Evolutionary conservation across 2,113 vertebrate species (phyloP).

Genomic region (Alexandromys fortis): DNA sequence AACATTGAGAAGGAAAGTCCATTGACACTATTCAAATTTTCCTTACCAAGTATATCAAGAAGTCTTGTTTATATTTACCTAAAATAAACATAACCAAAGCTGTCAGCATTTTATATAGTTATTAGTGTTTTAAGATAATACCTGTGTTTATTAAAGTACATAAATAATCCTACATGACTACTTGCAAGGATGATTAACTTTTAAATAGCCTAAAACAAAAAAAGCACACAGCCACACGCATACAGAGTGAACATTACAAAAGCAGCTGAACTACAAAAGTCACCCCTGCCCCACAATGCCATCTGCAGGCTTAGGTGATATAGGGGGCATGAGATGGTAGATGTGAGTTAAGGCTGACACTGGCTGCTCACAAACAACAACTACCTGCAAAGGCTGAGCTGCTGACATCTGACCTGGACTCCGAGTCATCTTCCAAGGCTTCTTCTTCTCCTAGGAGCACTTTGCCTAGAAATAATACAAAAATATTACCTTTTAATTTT

Average conservation of each 20-base stretch:
- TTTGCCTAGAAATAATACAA: conserved; percentile 88
- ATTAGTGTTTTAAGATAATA: not conserved
- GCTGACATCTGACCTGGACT: conserved; percentile 90
- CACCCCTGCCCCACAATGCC: too few relatives aligned
- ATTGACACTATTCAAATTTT: not conserved
- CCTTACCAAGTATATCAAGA: not conserved
- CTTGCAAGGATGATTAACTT: not conserved
- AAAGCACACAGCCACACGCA: not conserved
- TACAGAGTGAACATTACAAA: not conserved
- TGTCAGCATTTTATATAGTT: not conserved
- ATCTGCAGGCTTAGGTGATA: not conserved
- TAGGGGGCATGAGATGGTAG: not conserved
- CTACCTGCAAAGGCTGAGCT: conserved; percentile 91
- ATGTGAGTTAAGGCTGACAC: rapidly evolving
- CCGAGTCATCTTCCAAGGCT: conserved; percentile 94
- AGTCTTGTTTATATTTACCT: not conserved
- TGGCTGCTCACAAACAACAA: not conserved
- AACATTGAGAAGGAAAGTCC: not conserved
- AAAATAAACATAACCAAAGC: not conserved
- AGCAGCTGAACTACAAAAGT: not conserved
- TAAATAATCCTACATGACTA: not conserved
- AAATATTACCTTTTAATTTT: conserved; percentile 28
- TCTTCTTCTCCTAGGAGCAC: conserved; percentile 94
- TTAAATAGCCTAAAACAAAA: not conserved
- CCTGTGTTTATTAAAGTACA: not conserved